phyloP scores from a whole-genome alignment of 2,888 invertebrate genomes.

The Pyrgus malvae region DNA sequence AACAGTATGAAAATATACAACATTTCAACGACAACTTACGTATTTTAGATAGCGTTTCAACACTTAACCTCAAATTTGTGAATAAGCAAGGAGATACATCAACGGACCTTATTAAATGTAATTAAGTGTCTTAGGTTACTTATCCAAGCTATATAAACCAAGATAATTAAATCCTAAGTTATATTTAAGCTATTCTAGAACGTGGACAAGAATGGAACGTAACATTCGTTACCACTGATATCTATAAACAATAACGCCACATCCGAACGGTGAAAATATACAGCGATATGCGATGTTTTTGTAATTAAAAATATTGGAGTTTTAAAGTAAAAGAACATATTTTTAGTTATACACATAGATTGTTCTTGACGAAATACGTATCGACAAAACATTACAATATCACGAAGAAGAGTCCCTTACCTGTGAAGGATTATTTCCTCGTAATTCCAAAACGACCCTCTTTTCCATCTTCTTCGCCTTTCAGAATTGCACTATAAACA shows the following conservation, averaged over 20 bases:
- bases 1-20: background rate
- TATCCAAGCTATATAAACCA: constrained; percentile 20
- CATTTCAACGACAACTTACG: constrained; percentile 9
- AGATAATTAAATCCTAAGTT: constrained; percentile 22
- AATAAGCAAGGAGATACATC: constrained; percentile 1
- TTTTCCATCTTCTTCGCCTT: constrained; percentile 89
- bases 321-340: constrained; percentile 36
- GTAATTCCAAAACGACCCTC: constrained; percentile 96
- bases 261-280: constrained; percentile 53
- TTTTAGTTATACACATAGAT: constrained; percentile 53
- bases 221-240: constrained; percentile 77
- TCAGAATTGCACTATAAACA: constrained; percentile 58
- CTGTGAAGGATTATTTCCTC: constrained; percentile 94
- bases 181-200: constrained; percentile 41
- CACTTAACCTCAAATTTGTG: constrained; percentile 65
- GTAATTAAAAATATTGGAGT: constrained; percentile 32
- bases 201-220: constrained; percentile 76
- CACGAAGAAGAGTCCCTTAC: constrained; percentile 83
- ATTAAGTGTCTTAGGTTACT: constrained; percentile 27
- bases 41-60: constrained; percentile 17
- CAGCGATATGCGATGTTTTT: constrained; percentile 30
- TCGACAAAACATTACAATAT: constrained; percentile 80
- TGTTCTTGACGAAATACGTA: constrained; percentile 76
- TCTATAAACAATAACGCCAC: constrained; percentile 73
- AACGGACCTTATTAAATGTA: background rate